A percentile compares a stretch with the other conserved stretches of the same genome.
phyloP scores from a whole-genome alignment of 2,797 vertebrate genomes.

The Alosa sapidissima region DNA sequence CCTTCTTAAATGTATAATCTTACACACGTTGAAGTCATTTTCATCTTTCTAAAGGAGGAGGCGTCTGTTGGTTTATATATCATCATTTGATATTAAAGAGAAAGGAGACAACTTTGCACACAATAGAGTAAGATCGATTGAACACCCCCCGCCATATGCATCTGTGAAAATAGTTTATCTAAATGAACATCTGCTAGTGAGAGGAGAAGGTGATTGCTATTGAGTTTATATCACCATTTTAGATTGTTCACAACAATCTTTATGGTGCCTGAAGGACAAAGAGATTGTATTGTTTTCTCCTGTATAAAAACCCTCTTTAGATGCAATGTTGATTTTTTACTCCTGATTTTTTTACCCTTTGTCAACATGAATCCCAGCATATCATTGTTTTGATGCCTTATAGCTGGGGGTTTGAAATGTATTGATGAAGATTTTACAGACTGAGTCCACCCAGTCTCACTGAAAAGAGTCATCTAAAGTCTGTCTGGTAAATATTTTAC shows the following conservation, averaged over 20 bases:
- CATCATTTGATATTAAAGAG: background rate
- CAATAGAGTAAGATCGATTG: background rate
- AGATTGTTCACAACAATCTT: background rate
- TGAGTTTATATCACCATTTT: constrained; percentile 6
- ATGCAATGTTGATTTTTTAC: no score
- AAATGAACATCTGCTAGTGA: background rate
- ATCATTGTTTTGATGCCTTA: background rate
- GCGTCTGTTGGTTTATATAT: background rate
- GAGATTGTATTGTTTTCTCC: background rate
- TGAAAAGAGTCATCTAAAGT: background rate
- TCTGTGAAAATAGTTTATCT: background rate
- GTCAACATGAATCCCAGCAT: background rate
- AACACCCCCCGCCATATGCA: background rate
- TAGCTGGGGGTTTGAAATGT: background rate
- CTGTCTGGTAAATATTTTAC: background rate
- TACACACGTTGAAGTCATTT: background rate
- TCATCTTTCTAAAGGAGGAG: background rate
- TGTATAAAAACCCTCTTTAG: no score
- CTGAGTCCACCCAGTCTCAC: background rate
- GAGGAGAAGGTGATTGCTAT: background rate
- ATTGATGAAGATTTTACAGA: background rate
- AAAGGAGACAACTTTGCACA: background rate
- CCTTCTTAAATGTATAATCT: background rate
- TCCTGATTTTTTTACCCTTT: background rate
- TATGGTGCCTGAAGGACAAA: background rate